Evolutionary conservation across 2,797 vertebrate species (phyloP), one percentile per base, ranked within the genome.

Genomic region (Melanotaenia boesemani): DNA sequence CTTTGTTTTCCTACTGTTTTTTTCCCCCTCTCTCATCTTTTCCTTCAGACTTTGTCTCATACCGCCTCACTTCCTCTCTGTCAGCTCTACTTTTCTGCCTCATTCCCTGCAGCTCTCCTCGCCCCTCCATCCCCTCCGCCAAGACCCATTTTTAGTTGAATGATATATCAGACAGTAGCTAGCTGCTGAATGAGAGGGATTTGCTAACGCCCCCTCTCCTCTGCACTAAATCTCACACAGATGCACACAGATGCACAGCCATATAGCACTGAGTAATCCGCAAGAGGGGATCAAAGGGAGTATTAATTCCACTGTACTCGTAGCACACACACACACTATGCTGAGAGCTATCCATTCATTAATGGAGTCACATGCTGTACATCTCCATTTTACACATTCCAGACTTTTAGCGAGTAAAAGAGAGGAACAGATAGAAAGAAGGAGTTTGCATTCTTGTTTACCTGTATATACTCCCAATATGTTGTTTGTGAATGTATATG

Each of bases 271-370:
- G 72, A 83, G 54, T 66, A 79, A 88, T 81, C 72, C 24, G 48
- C 70, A 73, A 74, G 52, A 78, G 58, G 56, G 67, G 76, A 85
- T 87, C 72, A 86, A 79, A 83, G 61, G 55, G 36, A 74, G 76
- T 50, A 80, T 82, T 87, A 86, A 86, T 85, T 80, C 70, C 54
- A 56, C 69, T 69, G 46, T 70, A 46, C 69, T 80, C 36, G 56
- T 73, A 57, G 52, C 61, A 26, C 63, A 34, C 65, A 30, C 58
- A 72, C 63, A 48, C 69, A 32, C 60, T 41, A 1, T 62, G 73
- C 59, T 83, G 66, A 82, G 59, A 83, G 77, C 72, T 76, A 54
- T 85, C 89, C 86, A 89, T 91, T 92, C 85, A 91, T 88, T 91
- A 84, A 88, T 82, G 67, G 67, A 80, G 76, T 80, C 88, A 88